A percentile compares a stretch with the other conserved stretches of the same genome.
Evolutionary conservation across 2,888 invertebrate species (phyloP).

Genomic region (Nymphalis c-album): DNA sequence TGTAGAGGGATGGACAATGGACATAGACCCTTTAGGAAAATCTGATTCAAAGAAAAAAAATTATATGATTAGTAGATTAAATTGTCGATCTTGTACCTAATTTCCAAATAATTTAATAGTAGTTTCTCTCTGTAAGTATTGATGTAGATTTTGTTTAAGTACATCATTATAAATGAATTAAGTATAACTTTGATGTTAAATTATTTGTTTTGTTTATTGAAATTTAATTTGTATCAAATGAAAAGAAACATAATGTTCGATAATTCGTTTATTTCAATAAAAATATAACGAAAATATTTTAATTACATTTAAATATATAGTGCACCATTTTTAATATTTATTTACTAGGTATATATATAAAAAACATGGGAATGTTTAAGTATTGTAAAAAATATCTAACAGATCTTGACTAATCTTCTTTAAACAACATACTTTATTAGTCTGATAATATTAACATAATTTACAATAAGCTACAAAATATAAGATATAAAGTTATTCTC

Average conservation of each 20-base stretch:
- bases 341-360: not conserved
- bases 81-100: no score
- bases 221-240: no score
- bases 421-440: not conserved
- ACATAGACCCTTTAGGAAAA: no score
- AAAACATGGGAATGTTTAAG: constrained; percentile 1
- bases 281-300: constrained; percentile 21
- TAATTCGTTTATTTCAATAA: constrained; percentile 32
- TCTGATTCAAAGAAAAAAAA: no score
- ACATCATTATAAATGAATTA: no score
- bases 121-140: no score
- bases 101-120: no score
- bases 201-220: no score
- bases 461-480: not conserved
- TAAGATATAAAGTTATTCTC: not conserved
- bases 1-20: no score
- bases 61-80: no score
- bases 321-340: constrained; percentile 4
- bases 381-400: not conserved
- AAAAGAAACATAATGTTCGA: not conserved
- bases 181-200: no score
- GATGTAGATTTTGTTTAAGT: no score
- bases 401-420: not conserved
- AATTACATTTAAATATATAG: constrained; percentile 11
- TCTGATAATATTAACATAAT: not conserved